Conservation (phyloP, 2,888 invertebrate species). For the Patella ulyssiponensis region DNA sequence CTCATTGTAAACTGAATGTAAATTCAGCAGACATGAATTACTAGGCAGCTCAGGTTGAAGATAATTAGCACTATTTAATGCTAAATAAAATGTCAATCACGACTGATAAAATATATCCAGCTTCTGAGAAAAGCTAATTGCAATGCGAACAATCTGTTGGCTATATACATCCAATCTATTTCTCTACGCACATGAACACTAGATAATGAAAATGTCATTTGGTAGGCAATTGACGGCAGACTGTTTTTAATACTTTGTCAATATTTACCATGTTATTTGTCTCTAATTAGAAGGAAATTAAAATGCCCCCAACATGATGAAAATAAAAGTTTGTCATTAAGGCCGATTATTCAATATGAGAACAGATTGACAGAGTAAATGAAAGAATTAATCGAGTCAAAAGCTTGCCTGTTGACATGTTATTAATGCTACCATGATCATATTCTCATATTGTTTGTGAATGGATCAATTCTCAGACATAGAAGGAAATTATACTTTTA, state of each 20-base stretch:
- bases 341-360: constrained; percentile 5
- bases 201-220: constrained; percentile 29
- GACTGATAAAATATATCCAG: no score
- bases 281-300: constrained; percentile 39
- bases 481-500: constrained; percentile 9
- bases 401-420: background rate
- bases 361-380: constrained; percentile 2
- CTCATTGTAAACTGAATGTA: no score
- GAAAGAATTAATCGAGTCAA: constrained; percentile 11
- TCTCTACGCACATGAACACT: no score
- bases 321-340: constrained; percentile 18
- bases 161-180: no score
- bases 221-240: constrained; percentile 14
- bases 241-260: constrained; percentile 17
- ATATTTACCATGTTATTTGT: constrained; percentile 29
- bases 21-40: no score
- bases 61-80: no score
- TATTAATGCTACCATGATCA: constrained; percentile 10
- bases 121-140: no score
- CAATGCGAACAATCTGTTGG: no score
- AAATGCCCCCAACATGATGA: constrained; percentile 25
- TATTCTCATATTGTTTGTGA: background rate
- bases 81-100: no score
- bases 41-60: no score
- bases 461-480: constrained; percentile 1